A percentile compares a stretch with the other conserved stretches of the same genome.
Evolutionary conservation across 2,113 vertebrate genomes (phyloP).

Genomic region (Cynocephalus volans): DNA sequence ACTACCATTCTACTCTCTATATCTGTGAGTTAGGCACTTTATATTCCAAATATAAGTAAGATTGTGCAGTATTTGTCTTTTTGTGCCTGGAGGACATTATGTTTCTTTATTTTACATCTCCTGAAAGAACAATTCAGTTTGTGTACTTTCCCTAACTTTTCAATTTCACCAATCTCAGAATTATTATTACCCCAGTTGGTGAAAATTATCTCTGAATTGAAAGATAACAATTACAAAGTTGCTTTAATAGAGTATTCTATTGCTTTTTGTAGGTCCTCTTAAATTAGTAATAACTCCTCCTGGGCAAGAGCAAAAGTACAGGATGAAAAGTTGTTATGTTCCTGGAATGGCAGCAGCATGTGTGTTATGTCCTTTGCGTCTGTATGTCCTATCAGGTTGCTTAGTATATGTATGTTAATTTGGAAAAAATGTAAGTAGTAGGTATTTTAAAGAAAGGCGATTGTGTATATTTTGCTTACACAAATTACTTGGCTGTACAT

Average conservation of each 20-base stretch:
- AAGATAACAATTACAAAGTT: background rate
- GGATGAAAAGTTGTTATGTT: background rate
- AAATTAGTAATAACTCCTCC: background rate
- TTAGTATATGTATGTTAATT: background rate
- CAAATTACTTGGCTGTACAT: background rate
- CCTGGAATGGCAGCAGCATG: background rate
- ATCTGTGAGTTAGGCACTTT: no score
- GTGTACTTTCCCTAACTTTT: background rate
- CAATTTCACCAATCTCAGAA: background rate
- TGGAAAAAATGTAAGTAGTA: background rate
- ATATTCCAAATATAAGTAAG: no score
- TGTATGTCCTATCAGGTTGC: background rate
- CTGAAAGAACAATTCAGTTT: background rate
- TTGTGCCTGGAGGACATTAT: no score
- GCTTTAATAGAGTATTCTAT: background rate
- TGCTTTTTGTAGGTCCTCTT: background rate
- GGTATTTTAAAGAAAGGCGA: background rate
- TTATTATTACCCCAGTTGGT: background rate
- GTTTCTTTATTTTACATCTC: no score
- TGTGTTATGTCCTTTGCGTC: background rate
- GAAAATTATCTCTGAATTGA: background rate
- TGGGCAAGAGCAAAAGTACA: background rate
- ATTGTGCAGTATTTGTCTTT: no score
- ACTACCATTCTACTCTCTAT: no score
- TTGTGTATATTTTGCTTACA: background rate